Base-by-base conservation (phyloP, 2,113 vertebrate species). In the Nipponia nippon region DNA sequence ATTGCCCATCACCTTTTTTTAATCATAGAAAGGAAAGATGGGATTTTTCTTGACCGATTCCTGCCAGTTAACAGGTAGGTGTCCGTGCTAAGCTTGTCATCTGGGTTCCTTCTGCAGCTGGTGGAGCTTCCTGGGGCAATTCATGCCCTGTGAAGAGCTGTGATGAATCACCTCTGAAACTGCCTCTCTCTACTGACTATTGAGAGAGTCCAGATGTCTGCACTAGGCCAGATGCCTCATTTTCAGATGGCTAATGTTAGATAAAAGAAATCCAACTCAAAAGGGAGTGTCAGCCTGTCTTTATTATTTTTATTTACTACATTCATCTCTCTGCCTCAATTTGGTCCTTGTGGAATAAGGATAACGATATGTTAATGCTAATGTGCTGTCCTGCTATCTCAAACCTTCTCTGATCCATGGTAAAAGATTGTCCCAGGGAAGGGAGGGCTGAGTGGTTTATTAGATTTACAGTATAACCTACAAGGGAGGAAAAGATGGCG, bases 81-180 rank as follows among this genome's bases (percentile, higher is more conserved):
- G 21, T 87, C 56, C 44, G 27, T n/a, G 78, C 61, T 58, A 17
- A 78, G 7, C 22, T 82, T 75, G 44, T 92, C 71, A 36, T 75
- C 47, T 53, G 27, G 13, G 23, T 55, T 94, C 77, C 36, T 94
- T 73, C 73, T 95, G 81, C 90, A 87, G 82, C 61, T 96, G 85
- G 10, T 67, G 85, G 88, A 90, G 47, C 66, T 90, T 97, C 62
- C 66, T 4, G 2, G 44, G 40, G n/a, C 49, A 94, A 44, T 63
- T 72, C 66, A 23, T 36, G 46, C 20, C 32, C 58, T 86, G 42
- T 13, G 29, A 89, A 93, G 76, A 61, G 29, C 87, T 77, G 65
- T 90, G 85, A 85, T 90, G 53, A 86, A 96, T 92, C 82, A 90
- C 52, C 61, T 72, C 70, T 92, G 88, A 86, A 96, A 49, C 79